Percentiles rank a stretch among this genome's conserved stretches.
phyloP scores from a whole-genome alignment of 2,888 invertebrate species.

The Himalopsyche kuldschensis region DNA sequence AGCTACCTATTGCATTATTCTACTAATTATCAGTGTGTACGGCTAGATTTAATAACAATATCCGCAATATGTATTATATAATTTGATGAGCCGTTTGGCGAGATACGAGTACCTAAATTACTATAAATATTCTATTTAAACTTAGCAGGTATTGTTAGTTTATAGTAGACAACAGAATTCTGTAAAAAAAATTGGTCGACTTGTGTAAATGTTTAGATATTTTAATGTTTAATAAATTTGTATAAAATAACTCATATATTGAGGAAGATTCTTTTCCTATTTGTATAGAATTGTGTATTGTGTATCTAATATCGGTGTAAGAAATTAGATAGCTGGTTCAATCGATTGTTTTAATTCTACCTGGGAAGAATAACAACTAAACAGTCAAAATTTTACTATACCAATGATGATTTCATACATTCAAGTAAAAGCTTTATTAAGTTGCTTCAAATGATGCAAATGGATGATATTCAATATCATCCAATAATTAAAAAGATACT shows the following conservation, averaged over 20 bases:
- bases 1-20: not conserved
- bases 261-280: conserved; percentile 8
- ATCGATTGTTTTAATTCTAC: not conserved
- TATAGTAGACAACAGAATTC: conserved; percentile 16
- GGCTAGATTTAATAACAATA: not conserved
- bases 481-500: too few species aligned
- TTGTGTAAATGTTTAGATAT: conserved; percentile 19
- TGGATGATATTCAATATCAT: too few species aligned
- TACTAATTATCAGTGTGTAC: not conserved
- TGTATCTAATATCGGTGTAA: not conserved
- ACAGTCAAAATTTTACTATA: too few species aligned
- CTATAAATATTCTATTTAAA: not conserved
- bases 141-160: not conserved
- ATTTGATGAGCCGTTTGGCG: not conserved
- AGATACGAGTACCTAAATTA: conserved; percentile 5
- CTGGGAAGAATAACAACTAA: not conserved
- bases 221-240: conserved; percentile 26
- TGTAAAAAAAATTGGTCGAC: conserved; percentile 10
- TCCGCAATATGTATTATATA: not conserved
- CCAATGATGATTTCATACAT: too few species aligned
- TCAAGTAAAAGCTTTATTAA: too few species aligned
- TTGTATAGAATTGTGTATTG: conserved; percentile 6
- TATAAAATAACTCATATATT: conserved; percentile 20
- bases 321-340: not conserved
- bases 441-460: too few species aligned